A percentile compares a stretch with the other conserved stretches of the same genome.
phyloP scores from a whole-genome alignment of 2,888 invertebrate species.

The Troides oblongomaculatus region DNA sequence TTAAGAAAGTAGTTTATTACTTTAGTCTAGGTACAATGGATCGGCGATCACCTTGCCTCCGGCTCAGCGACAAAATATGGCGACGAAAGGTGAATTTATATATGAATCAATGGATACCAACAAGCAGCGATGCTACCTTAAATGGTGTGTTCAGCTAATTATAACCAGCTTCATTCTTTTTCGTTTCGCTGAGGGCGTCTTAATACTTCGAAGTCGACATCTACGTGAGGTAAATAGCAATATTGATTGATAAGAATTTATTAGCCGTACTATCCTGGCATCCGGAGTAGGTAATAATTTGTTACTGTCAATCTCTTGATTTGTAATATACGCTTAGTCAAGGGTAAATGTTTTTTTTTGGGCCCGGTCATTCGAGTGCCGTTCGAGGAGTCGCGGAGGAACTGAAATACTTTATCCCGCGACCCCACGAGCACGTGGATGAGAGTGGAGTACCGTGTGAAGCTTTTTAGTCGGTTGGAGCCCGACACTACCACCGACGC shows the following conservation, averaged over 20 bases:
- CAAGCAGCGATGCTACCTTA: constrained; percentile 46
- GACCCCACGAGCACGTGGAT: too few species aligned
- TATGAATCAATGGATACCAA: constrained; percentile 61
- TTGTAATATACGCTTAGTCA: too few species aligned
- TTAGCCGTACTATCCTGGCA: background rate
- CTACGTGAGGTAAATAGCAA: constrained; percentile 18
- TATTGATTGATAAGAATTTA: constrained; percentile 21
- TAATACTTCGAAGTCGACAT: constrained; percentile 34
- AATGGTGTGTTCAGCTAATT: constrained; percentile 54
- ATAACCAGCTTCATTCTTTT: constrained; percentile 39
- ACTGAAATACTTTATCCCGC: too few species aligned
- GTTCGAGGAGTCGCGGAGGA: too few species aligned
- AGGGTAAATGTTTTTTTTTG: too few species aligned
- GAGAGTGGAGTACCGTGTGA: too few species aligned
- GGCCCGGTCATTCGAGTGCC: too few species aligned
- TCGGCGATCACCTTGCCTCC: constrained; percentile 46
- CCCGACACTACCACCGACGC: too few species aligned
- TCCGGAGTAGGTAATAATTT: constrained; percentile 8
- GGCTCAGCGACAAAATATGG: constrained; percentile 43
- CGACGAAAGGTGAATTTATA: constrained; percentile 53
- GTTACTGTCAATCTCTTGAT: background rate
- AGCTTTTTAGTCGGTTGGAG: too few species aligned
- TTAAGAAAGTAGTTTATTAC: constrained; percentile 30
- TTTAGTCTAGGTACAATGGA: constrained; percentile 49
- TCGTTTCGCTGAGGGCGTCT: constrained; percentile 51